Evolutionary conservation across 2,113 vertebrate genomes (phyloP).

Genomic region (Eretmochelys imbricata): DNA sequence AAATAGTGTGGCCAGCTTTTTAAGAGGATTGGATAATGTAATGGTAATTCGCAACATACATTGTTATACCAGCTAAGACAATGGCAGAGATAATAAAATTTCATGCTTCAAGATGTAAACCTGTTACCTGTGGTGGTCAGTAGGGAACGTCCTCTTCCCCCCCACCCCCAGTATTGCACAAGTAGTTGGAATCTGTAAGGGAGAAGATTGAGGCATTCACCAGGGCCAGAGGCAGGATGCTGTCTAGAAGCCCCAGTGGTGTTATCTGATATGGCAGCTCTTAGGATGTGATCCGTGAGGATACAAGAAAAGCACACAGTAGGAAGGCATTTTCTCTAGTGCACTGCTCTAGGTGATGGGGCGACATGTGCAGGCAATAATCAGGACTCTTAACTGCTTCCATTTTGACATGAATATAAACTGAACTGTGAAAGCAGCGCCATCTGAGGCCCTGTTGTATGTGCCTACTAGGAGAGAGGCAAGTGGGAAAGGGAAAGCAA

Average conservation of each 20-base stretch:
- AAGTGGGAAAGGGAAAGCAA: neutral
- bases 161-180: neutral
- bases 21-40: neutral
- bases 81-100: neutral
- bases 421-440: neutral
- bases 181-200: neutral
- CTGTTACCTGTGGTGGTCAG: neutral
- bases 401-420: neutral
- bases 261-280: constrained; percentile 42
- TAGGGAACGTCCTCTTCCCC: neutral
- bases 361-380: too few species aligned
- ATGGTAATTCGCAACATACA: neutral
- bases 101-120: neutral
- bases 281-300: neutral
- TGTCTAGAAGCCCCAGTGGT: constrained; percentile 14
- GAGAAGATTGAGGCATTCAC: neutral
- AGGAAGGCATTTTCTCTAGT: neutral
- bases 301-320: neutral
- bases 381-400: neutral
- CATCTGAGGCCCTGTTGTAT: neutral
- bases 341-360: too few species aligned
- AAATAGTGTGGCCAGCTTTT: neutral
- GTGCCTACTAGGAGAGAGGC: neutral
- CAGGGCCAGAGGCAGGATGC: neutral
- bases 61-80: neutral